phyloP scores from a whole-genome alignment of 2,888 invertebrate species.

The Lasioglossum leucozonium region DNA sequence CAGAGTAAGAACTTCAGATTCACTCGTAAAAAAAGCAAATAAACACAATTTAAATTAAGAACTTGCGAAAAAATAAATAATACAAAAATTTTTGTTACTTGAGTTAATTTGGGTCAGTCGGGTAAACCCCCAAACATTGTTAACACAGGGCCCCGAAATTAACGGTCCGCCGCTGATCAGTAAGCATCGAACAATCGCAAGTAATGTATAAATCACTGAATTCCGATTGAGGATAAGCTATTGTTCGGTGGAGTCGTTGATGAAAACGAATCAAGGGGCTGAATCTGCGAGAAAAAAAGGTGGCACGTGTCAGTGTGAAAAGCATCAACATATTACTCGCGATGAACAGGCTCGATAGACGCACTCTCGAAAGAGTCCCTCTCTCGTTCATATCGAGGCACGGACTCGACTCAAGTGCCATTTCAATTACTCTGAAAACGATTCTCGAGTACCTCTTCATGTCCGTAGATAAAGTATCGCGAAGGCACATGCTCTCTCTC shows the following conservation, averaged over 20 bases:
- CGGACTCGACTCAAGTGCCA: conserved; percentile 67
- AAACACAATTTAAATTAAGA: too few relatives aligned
- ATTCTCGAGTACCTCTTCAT: conserved; percentile 79
- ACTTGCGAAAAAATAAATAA: too few relatives aligned
- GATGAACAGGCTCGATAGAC: conserved; percentile 53
- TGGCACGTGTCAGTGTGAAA: conserved; percentile 57
- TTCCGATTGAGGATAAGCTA: background rate
- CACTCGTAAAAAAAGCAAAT: too few relatives aligned
- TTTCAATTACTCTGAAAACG: conserved; percentile 79
- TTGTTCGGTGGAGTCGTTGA: background rate
- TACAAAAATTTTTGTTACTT: too few relatives aligned
- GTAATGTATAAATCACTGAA: background rate
- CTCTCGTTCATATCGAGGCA: conserved; percentile 58
- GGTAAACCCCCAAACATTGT: too few relatives aligned
- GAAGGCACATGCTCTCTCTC: conserved; percentile 65
- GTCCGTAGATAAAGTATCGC: conserved; percentile 78
- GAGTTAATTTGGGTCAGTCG: too few relatives aligned
- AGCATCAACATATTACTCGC: conserved; percentile 48
- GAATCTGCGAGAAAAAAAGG: background rate
- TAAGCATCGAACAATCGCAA: background rate
- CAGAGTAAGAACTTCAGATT: too few relatives aligned
- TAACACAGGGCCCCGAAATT: too few relatives aligned
- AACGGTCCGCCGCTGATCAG: too few relatives aligned
- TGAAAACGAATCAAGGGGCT: background rate
- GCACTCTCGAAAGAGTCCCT: conserved; percentile 43